Conservation (phyloP, 2,797 vertebrate species). For the Schizothorax lantsangensis region DNA sequence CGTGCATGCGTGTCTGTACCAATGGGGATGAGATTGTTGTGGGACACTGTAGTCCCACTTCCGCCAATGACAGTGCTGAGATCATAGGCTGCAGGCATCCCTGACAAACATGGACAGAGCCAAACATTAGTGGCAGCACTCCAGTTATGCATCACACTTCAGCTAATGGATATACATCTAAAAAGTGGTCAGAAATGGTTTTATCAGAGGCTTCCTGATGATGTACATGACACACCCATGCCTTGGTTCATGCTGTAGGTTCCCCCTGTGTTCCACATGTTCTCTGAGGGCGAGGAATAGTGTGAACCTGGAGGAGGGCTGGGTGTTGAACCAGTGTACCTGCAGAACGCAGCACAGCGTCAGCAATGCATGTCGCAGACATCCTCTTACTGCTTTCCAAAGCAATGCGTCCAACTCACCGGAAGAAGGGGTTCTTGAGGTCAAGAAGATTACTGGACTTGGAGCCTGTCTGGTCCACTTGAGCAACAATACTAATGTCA, state of each 20-base stretch:
- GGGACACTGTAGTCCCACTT: slow-evolving; percentile 85
- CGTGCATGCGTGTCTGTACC: slow-evolving; percentile 78
- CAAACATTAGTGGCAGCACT: not conserved
- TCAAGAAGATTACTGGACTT: slow-evolving; percentile 96
- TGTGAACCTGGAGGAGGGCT: slow-evolving; percentile 94
- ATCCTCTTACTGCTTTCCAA: not conserved
- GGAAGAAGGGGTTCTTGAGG: slow-evolving; percentile 97
- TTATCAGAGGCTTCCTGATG: slow-evolving; percentile 48
- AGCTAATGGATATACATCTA: not conserved
- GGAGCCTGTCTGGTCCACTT: slow-evolving; percentile 97
- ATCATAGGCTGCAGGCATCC: slow-evolving; percentile 94
- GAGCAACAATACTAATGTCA: slow-evolving; percentile 96
- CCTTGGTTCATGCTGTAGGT: slow-evolving; percentile 90
- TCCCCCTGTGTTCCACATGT: slow-evolving; percentile 92
- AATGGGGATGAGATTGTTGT: slow-evolving; percentile 96
- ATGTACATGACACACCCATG: slow-evolving; percentile 88
- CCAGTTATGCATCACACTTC: not conserved
- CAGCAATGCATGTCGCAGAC: not conserved
- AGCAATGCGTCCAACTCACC: slow-evolving; percentile 73
- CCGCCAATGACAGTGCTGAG: slow-evolving; percentile 93
- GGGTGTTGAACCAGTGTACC: slow-evolving; percentile 92
- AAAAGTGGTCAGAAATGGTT: not conserved
- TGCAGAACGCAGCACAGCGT: slow-evolving; percentile 62
- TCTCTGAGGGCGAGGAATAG: slow-evolving; percentile 94
- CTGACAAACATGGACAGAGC: slow-evolving; percentile 67